Base-by-base conservation (phyloP, 2,113 vertebrate genomes). In the Osmerus mordax region DNA sequence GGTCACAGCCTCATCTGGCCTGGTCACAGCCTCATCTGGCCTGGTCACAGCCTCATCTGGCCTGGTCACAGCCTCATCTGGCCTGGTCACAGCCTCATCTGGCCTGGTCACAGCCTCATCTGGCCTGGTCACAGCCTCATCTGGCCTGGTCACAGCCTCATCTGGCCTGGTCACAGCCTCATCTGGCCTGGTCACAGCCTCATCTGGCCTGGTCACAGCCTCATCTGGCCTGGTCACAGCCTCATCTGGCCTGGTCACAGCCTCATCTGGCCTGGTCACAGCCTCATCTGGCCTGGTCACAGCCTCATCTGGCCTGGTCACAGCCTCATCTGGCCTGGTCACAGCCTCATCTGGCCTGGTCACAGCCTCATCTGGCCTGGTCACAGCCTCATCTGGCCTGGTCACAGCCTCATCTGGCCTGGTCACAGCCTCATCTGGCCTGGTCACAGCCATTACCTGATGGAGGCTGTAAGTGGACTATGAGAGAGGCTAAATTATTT, bases 401-500 rank as follows among this genome's bases (percentile, higher is more conserved):
- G 88, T 89, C 85, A 83, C 73, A 80, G 73, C 86, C 83, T n/a
- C n/a, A n/a, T n/a, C n/a, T 21, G 21, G 78, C 81, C 78, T 76
- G 79, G 88, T 89, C 85, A 86, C 67, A 16, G 73, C 69, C 71
- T 78, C 82, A 83, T 84, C 85, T 21, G 21, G 78, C 81, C 78
- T 76, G 79, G 88, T 89, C 85, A 83, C 73, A 80, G 73, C 86
- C 83, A 85, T 89, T 91, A 87, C 83, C 83, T 85, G 82, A 87
- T 84, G 77, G 79, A 83, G 79, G 70, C 76, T 79, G 69, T 86
- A 84, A 84, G 76, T 87, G 89, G 84, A 79, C 87, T 83, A 74
- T 74, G 67, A 77, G 83, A 75, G 71, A 73, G 79, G 83, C 69
- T 83, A 89, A 89, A 92, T 92, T 90, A 87, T 88, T 86, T 88